phyloP scores from a whole-genome alignment of 2,888 invertebrate species.

The Nemotelus nigrinus region DNA sequence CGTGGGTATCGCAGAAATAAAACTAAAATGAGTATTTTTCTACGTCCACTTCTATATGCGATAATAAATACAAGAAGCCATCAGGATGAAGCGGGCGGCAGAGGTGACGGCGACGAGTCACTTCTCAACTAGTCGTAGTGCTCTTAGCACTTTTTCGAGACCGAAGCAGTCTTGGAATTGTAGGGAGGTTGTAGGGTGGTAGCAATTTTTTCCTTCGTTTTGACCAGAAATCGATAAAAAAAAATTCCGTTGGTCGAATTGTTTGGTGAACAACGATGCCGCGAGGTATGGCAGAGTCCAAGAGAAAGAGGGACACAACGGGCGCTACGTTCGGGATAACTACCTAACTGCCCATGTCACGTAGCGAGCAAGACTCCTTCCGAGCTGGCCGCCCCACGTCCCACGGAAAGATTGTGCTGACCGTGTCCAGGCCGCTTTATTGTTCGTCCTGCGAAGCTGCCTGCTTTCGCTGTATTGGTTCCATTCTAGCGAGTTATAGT shows the following conservation, averaged over 20 bases:
- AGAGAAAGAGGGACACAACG: conserved; percentile 25
- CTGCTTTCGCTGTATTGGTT: conserved; percentile 35
- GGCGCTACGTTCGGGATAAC: conserved; percentile 39
- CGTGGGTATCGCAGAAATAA: conserved; percentile 17
- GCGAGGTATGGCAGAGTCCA: conserved; percentile 16
- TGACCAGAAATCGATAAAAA: conserved; percentile 48
- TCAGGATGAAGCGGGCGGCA: conserved; percentile 4
- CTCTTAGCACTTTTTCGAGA: conserved; percentile 9
- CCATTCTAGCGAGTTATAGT: conserved; percentile 33
- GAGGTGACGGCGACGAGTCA: background rate
- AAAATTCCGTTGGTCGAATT: conserved; percentile 41
- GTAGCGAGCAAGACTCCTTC: conserved; percentile 36
- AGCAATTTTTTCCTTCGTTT: conserved; percentile 40
- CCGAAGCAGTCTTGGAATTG: conserved; percentile 3
- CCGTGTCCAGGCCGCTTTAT: conserved; percentile 26
- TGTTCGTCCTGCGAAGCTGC: conserved; percentile 24
- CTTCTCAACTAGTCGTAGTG: background rate
- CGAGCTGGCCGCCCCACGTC: conserved; percentile 1
- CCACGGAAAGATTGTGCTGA: conserved; percentile 24
- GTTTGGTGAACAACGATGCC: conserved; percentile 41
- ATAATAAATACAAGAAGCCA: conserved; percentile 43
- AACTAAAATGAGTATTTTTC: conserved; percentile 34
- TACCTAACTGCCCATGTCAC: conserved; percentile 40
- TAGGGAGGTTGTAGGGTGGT: background rate
- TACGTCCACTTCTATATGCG: conserved; percentile 39